Conservation (phyloP, 2,888 invertebrate genomes). For the Xestoiulus laeticollis region DNA sequence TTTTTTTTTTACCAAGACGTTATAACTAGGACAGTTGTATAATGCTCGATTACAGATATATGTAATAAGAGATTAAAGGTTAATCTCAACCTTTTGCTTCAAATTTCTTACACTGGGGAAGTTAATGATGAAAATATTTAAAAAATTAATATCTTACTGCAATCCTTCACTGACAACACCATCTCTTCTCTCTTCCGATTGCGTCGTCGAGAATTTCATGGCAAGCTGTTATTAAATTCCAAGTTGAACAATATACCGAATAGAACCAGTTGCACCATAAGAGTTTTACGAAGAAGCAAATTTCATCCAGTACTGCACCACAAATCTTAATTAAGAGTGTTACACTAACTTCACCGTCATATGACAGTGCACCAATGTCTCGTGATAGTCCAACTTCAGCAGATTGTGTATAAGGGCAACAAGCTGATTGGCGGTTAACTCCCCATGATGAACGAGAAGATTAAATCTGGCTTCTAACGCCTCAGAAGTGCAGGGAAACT, state of each 20-base stretch:
- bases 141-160: background rate
- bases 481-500: background rate
- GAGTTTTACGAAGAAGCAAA: background rate
- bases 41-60: background rate
- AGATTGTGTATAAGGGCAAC: background rate
- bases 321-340: no score
- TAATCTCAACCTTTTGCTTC: no score
- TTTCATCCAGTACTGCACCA: background rate
- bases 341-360: no score
- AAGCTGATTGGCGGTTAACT: background rate
- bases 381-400: background rate
- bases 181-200: background rate
- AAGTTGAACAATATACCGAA: background rate
- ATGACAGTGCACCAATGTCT: background rate
- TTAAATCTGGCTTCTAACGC: background rate
- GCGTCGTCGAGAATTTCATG: background rate
- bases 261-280: constrained; percentile 20
- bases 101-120: background rate
- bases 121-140: background rate
- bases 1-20: background rate
- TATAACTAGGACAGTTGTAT: background rate
- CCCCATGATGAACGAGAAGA: background rate
- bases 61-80: background rate
- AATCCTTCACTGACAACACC: background rate
- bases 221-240: background rate